Percentiles rank a stretch among this genome's conserved stretches.
Conservation (phyloP, 2,888 invertebrate genomes). For the Girardia tigrina region DNA sequence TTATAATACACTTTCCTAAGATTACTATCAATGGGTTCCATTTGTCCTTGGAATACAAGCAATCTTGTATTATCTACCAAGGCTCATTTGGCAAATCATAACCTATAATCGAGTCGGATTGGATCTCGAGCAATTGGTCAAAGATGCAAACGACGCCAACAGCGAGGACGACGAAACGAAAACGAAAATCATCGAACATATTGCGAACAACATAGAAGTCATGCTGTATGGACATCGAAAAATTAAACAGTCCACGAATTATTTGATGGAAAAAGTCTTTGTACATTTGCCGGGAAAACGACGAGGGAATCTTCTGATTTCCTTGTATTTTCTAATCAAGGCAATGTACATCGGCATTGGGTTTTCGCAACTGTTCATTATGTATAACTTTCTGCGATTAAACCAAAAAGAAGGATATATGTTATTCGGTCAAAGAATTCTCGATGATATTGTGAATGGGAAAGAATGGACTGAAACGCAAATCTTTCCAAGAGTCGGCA, state of each 20-base stretch:
- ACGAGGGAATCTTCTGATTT: constrained; percentile 25
- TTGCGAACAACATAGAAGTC: not conserved
- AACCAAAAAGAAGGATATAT: constrained; percentile 27
- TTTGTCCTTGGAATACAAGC: constrained; percentile 32
- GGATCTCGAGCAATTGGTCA: constrained; percentile 28
- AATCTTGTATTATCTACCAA: constrained; percentile 33
- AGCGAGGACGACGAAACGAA: not conserved
- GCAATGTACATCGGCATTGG: constrained; percentile 29
- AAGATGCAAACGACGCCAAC: not conserved
- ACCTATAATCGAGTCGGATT: constrained; percentile 30
- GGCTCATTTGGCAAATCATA: constrained; percentile 29
- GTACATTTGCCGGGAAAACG: constrained; percentile 26
- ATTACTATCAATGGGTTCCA: constrained; percentile 36
- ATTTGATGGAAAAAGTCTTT: not conserved
- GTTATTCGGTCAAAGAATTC: constrained; percentile 29
- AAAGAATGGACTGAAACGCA: constrained; percentile 31
- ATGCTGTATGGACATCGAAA: not conserved
- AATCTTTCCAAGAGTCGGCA: constrained; percentile 33
- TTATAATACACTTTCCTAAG: too few species aligned
- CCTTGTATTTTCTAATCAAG: constrained; percentile 28
- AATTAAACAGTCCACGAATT: not conserved
- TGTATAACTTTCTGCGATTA: constrained; percentile 33
- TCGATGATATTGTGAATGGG: constrained; percentile 24
- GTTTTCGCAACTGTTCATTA: constrained; percentile 21
- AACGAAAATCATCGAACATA: constrained; percentile 24